Base-by-base conservation (phyloP, 1,140 invertebrate genomes). In the Drosophila paulistorum region DNA sequence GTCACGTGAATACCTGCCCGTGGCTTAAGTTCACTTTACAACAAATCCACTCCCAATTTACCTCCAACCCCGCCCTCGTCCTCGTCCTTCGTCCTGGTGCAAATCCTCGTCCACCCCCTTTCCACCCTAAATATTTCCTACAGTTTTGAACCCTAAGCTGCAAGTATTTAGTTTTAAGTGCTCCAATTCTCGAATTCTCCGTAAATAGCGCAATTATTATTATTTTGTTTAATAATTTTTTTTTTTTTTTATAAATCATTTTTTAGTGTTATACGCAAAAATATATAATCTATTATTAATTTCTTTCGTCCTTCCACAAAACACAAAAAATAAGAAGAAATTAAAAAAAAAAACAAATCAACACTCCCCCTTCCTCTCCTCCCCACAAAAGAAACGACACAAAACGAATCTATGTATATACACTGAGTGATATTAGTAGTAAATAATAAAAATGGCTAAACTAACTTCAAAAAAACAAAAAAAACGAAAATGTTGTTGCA, bases 361-460 rank as follows among this genome's bases (percentile, higher is more conserved):
- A 68, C 70, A 55, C 64, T 81, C 69, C 81, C 35, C 35, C 9
- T 11, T 9, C 10, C 35, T 11, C 3, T 1, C 35, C 35, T 9
- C 7, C 35, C 35, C 35, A 68, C 65, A 84, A 79, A 68, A 70
- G 54, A 51, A 68, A 60, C 41, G 71, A 76, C 67, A 68, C 69
- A 74, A 77, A 69, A 83, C 86, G 79, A 86, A 87, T 87, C 82
- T 87, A 87, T 86, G 85, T 90, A 89, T 89, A 87, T 89, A 87
- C 84, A 87, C 84, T 89, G 84, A 87, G 84, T 87, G 84, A 87
- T 87, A 87, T 87, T 87, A 87, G 84, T 84, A 87, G 85, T 87
- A 87, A 87, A 90, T 90, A 87, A 51, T 51, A 51, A 51, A 87
- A 87, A 87, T 89, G 84, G 84, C 84, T 90, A 87, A 87, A 90